phyloP scores from a whole-genome alignment of 2,113 vertebrate species.

The Prionailurus bengalensis region DNA sequence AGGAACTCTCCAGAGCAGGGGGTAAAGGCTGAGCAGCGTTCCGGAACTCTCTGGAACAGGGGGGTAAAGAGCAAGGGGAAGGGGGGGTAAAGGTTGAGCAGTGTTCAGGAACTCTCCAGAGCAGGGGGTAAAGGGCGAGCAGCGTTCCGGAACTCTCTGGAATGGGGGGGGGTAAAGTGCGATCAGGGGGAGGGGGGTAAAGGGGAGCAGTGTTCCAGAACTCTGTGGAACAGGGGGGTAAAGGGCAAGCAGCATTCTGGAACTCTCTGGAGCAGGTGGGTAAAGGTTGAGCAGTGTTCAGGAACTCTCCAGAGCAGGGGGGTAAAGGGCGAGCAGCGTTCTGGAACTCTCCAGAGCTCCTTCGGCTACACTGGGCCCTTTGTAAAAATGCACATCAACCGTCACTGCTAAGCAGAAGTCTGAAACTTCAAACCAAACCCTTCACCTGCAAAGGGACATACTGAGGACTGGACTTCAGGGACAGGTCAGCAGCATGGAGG shows the following conservation, averaged over 20 bases:
- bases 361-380: fast-evolving
- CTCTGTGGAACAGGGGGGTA: no score
- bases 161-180: no score
- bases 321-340: no score
- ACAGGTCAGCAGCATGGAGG: neutral
- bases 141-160: no score
- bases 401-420: no score
- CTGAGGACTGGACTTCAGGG: neutral
- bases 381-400: fast-evolving
- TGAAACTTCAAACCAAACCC: neutral
- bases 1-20: no score
- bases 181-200: no score
- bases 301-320: no score
- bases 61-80: no score
- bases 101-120: neutral
- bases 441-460: neutral
- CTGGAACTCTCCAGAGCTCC: neutral
- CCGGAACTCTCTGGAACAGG: no score
- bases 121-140: neutral
- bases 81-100: no score
- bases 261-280: neutral
- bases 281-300: neutral
- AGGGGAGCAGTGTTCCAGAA: neutral
- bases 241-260: neutral
- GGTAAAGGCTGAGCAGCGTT: neutral